Base-by-base conservation (phyloP, 2,888 invertebrate species). In the Mythimna loreyi region DNA sequence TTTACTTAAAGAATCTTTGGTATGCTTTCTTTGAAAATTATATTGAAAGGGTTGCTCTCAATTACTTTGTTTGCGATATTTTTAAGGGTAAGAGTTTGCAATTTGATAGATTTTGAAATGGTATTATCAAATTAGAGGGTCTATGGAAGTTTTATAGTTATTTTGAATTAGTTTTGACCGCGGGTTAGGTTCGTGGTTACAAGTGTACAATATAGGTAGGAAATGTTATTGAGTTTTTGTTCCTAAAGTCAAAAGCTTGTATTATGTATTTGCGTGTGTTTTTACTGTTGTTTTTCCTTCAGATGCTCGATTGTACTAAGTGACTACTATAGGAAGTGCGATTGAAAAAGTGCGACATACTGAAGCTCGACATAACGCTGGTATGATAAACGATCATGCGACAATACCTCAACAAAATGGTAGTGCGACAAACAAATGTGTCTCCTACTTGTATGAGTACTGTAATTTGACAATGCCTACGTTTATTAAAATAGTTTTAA, bases 11-110 rank as follows among this genome's bases (percentile, higher is more conserved):
- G 70, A 81, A 85, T 83, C 84, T 87, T 81, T 55, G 83, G 81
- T 83, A 81, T 76, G 79, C 83, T 87, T 89, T 89, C 87, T 89
- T 89, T 84, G 75, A 71, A 83, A 84, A 86, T 86, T 84, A 82
- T 85, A 80, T 86, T 73, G 80, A 83, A 86, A 88, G 88, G 88
- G 88, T 89, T 86, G 55, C 69, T 45, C 59, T 53, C 58, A 67
- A 73, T 85, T 78, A 79, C 77, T 80, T 82, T 86, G 81, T 85
- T 84, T 81, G 80, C 75, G 78, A 82, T 80, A 78, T 79, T 81
- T 84, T 84, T 71, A 74, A 70, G 76, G 72, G 53, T 40, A 80
- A 81, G 78, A 80, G 71, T 79, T 36, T 40, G 30, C 61, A 45
- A 76, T 76, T 72, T 59, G 55, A 49, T 76, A 76, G 58, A 76